Percentiles rank a stretch among this genome's conserved stretches.
Evolutionary conservation across 35 echinoderm and acorn worm species (phyloP).

Genomic region (Apostichopus californicus): DNA sequence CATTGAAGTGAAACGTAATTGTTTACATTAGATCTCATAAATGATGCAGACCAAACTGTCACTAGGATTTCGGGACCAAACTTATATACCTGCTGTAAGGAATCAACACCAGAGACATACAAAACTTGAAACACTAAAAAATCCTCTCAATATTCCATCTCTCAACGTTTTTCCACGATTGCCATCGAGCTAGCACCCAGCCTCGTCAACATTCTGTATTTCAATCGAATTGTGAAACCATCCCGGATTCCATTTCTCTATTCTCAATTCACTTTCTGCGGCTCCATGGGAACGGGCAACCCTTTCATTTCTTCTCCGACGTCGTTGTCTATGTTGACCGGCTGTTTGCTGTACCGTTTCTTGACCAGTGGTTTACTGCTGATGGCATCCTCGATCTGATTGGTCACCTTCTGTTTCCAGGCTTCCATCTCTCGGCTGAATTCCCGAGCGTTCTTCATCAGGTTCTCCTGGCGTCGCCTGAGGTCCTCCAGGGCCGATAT

Average conservation of each 20-base stretch:
- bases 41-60: too few species aligned
- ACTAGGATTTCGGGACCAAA: too few species aligned
- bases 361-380: constrained; percentile 42
- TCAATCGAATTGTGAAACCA: too few species aligned
- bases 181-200: too few species aligned
- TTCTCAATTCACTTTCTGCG: constrained; percentile 38
- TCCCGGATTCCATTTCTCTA: not conserved
- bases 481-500: constrained; percentile 88
- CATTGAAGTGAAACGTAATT: too few species aligned
- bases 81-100: too few species aligned
- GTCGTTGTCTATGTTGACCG: constrained; percentile 43
- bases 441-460: constrained; percentile 80
- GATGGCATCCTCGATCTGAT: constrained; percentile 56
- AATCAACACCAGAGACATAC: too few species aligned
- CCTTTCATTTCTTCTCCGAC: constrained; percentile 23
- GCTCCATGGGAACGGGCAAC: constrained; percentile 43
- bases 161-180: too few species aligned
- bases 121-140: too few species aligned
- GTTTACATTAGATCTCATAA: too few species aligned
- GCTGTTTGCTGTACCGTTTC: constrained; percentile 46
- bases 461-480: constrained; percentile 76
- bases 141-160: too few species aligned
- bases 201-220: too few species aligned
- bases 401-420: constrained; percentile 80
- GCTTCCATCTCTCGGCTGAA: constrained; percentile 79